Evolutionary conservation across 2,888 invertebrate species (phyloP).

Genomic region (Ochlodes sylvanus): DNA sequence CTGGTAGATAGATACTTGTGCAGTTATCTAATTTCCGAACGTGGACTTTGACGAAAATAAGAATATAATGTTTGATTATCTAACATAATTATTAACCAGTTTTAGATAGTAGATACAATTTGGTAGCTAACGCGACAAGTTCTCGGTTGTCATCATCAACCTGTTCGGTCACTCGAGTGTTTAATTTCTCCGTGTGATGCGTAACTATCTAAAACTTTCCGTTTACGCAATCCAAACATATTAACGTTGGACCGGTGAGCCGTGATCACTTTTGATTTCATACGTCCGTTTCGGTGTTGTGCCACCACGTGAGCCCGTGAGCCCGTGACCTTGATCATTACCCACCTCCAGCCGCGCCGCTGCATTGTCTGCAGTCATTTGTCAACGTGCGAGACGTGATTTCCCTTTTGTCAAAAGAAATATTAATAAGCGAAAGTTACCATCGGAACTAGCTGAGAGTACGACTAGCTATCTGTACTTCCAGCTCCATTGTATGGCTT

Average conservation of each 20-base stretch:
- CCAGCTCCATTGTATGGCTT: constrained; percentile 39
- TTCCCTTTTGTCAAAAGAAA: constrained; percentile 73
- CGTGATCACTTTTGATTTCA: constrained; percentile 77
- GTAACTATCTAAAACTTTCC: constrained; percentile 39
- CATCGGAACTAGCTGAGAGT: constrained; percentile 47
- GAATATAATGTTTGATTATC: not conserved
- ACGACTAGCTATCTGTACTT: constrained; percentile 18
- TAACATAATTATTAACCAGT: constrained; percentile 1
- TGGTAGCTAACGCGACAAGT: constrained; percentile 17
- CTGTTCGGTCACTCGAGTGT: constrained; percentile 24
- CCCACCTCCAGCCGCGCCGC: constrained; percentile 55
- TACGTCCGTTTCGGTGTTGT: constrained; percentile 48
- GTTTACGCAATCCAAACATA: constrained; percentile 48
- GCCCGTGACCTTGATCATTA: constrained; percentile 67
- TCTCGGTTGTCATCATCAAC: constrained; percentile 27
- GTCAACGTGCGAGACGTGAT: constrained; percentile 65
- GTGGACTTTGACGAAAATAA: no score
- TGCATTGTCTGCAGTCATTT: constrained; percentile 67
- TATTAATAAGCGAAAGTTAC: constrained; percentile 72
- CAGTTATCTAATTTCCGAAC: not conserved
- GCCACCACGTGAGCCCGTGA: constrained; percentile 37
- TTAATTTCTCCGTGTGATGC: constrained; percentile 29
- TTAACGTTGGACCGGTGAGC: constrained; percentile 57
- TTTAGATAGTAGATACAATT: not conserved
- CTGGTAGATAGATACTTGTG: constrained; percentile 3